A percentile compares a stretch with the other conserved stretches of the same genome.
phyloP scores from a whole-genome alignment of 2,113 vertebrate genomes.

The Syrmaticus mikado region DNA sequence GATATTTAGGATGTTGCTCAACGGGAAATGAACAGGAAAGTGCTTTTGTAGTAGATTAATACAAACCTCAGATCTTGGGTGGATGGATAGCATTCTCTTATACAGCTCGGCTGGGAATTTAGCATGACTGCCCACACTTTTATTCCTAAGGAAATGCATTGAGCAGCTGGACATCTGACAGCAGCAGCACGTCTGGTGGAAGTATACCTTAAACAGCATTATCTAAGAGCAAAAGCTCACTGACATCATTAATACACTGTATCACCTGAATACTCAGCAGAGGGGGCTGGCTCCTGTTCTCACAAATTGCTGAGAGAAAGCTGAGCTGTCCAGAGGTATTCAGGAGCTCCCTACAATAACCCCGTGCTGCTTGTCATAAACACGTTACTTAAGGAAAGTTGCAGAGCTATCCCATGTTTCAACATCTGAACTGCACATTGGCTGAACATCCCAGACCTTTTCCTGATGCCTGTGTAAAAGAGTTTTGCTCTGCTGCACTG shows the following conservation, averaged over 20 bases:
- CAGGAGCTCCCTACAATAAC: background rate
- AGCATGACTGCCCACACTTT: background rate
- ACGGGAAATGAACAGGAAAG: conserved; percentile 60
- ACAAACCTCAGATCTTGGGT: background rate
- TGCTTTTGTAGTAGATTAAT: conserved; percentile 41
- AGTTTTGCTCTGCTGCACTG: background rate
- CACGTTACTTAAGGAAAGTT: background rate
- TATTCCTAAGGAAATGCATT: background rate
- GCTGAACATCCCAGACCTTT: rapidly evolving
- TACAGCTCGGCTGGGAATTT: background rate
- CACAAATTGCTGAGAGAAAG: background rate
- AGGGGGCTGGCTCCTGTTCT: background rate
- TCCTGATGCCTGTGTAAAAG: background rate
- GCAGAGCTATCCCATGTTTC: background rate
- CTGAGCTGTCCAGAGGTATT: background rate
- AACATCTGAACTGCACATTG: background rate
- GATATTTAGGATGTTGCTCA: conserved; percentile 22
- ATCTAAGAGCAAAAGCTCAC: background rate
- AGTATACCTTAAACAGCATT: background rate
- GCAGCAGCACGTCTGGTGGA: background rate
- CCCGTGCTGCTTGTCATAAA: background rate
- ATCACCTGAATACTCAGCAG: background rate
- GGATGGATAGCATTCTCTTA: background rate
- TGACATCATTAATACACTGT: background rate
- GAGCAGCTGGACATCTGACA: background rate